Evolutionary conservation across 2,113 vertebrate genomes (phyloP), one percentile per base, ranked within the genome.

Genomic region (Formicarius rufipectus): DNA sequence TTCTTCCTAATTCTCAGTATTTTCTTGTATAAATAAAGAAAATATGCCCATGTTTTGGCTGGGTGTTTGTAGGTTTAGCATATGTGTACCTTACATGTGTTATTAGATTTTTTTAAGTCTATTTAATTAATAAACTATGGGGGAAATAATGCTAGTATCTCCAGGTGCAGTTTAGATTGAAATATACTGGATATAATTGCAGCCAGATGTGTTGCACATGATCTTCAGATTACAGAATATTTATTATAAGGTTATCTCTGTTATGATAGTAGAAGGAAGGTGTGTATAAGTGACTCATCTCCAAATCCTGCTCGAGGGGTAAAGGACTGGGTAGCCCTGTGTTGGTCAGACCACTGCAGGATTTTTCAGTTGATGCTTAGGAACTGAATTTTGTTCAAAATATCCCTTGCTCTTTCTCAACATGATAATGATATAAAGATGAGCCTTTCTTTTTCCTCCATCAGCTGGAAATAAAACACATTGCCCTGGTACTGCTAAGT

Each of bases 111-210:
- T 76, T n/a, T 30, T 16, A 58, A 76, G 20, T 55, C 12, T 28
- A 27, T 52, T 47, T 63, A 14, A 31, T 52, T 50, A 45, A 39
- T 27, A 66, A 59, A 37, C 15, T 18, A 37, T 21, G 19, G 20
- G 14, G 10, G 9, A 1, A 0, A 20, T 33, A 21, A 31, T 44
- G 2, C 2, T 18, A 35, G 6, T 11, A n/a, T 80, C 20, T 25
- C 19, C 58, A 69, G 35, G 18, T 0, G 1, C 6, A 72, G 7
- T 30, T 39, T n/a, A 52, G 24, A 67, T 68, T 62, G 25, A 44
- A 59, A 28, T 31, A 30, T 8, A 6, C 3, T 6, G 20, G 21
- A 14, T 33, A 18, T 14, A 66, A 56, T 25, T 28, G 25, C 4
- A 49, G 24, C 16, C 49, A 66, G 42, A 31, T 55, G 7, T 49